A percentile compares a stretch with the other conserved stretches of the same genome.
phyloP scores from a whole-genome alignment of 2,113 vertebrate species.

The Willisornis vidua region DNA sequence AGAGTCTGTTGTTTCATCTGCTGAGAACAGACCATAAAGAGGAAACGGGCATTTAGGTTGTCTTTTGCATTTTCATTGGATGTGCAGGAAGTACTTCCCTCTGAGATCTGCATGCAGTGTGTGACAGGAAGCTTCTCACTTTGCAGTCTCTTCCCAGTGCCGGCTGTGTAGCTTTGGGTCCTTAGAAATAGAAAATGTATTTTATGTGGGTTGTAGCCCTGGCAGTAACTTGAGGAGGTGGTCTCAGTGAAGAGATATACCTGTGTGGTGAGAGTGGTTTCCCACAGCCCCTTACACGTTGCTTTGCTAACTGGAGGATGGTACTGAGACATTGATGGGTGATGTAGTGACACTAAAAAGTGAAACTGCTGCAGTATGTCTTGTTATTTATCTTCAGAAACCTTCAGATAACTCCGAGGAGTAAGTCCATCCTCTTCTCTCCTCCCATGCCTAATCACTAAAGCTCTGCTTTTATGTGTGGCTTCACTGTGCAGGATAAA shows the following conservation, averaged over 20 bases:
- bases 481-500: neutral
- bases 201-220: neutral
- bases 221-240: neutral
- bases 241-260: neutral
- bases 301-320: neutral
- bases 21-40: neutral
- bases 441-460: neutral
- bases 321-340: neutral
- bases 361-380: neutral
- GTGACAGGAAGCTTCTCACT: neutral
- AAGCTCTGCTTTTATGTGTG: neutral
- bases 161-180: neutral
- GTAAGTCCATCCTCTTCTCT: neutral
- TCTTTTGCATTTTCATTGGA: neutral
- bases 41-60: neutral
- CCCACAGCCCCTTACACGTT: neutral
- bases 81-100: neutral
- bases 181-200: neutral
- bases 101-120: neutral
- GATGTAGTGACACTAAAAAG: neutral
- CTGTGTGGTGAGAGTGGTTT: neutral
- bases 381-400: neutral
- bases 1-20: neutral
- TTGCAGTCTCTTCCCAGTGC: neutral
- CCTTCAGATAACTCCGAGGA: neutral